These are phyloP conservation scores for Clitarchus hookeri DNA, from an alignment of 2,888 invertebrate genomes.

Conservation along the genomic window DNA sequence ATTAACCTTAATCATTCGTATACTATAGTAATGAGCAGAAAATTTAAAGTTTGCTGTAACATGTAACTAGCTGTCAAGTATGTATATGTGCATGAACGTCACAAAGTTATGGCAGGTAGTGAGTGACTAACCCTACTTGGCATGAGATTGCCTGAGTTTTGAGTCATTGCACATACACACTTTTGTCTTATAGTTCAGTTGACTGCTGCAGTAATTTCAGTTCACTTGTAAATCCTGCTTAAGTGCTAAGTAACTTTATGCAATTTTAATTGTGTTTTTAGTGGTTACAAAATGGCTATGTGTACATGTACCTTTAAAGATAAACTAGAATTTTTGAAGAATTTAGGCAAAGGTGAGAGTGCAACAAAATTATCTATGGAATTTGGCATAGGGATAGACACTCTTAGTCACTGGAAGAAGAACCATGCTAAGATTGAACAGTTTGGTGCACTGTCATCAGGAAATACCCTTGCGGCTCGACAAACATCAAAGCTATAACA, in stretches of 20 bases:
- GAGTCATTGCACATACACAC: constrained; percentile 1
- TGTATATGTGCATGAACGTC: not conserved
- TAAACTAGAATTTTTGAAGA: not conserved
- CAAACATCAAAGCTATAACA: constrained; percentile 5
- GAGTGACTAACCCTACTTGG: too few relatives aligned
- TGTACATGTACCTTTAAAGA: constrained; percentile 4
- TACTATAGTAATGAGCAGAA: not conserved
- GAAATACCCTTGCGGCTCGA: not conserved
- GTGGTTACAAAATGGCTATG: not conserved
- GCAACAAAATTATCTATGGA: not conserved
- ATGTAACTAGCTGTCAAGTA: not conserved
- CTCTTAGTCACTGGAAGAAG: not conserved
- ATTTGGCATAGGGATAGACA: not conserved
- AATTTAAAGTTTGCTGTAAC: not conserved
- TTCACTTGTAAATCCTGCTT: not conserved
- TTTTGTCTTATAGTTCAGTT: constrained; percentile 2
- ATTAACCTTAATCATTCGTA: not conserved
- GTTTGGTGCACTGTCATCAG: not conserved
- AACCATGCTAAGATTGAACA: constrained; percentile 6
- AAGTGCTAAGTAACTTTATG: not conserved
- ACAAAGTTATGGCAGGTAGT: not conserved
- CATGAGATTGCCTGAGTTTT: not conserved
- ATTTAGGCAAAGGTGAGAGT: not conserved
- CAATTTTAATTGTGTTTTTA: not conserved
- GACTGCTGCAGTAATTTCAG: not conserved